Base-by-base conservation (phyloP, 2,888 invertebrate genomes). In the Amphipoea lucens region DNA sequence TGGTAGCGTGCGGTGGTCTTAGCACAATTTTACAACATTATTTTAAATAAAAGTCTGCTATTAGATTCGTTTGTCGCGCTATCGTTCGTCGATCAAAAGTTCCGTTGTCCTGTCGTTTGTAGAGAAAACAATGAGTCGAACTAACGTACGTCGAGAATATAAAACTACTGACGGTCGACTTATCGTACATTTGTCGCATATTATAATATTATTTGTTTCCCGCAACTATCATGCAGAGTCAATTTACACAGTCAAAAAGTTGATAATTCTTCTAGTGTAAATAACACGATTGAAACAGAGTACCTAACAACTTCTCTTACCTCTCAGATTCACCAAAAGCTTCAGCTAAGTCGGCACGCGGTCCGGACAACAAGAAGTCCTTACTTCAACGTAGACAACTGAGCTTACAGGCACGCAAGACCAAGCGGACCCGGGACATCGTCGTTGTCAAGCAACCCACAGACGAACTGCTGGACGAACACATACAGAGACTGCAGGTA, bases 241-340 rank as follows among this genome's bases (percentile, higher is more conserved):
- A 57, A 23, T 57, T 20, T 3, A 9, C 51, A 51, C 54, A 54
- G 54, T 54, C 20, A 54, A 20, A 57, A 23, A 23, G 23, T 11
- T 11, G 57, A 23, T 9, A 9, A 23, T 23, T 57, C 9, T 23
- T 51, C 17, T 51, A 51, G 51, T 51, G 17, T 1, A 1, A 23
- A 57, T 3, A 57, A 57, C 57, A 11, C n/a, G 11, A n/a, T 4
- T 9, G 23, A 11, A 4, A 60, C n/a, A 60, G 4, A 60, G 11
- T n/a, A 1, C 29, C 29, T 29, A 62, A 23, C 11, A 11, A 20
- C 20, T 36, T 40, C 4, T 65, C 5, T 23, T 12, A 11, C 9
- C 14, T 4, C 4, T 60, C 76, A 98, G 99, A 99, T 95, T 98
- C 99, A 0, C 99, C 99, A 0, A 98, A 99, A 93, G 97, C 98